Base-by-base conservation (phyloP, 1,140 invertebrate species). In the Piezodorus guildinii region DNA sequence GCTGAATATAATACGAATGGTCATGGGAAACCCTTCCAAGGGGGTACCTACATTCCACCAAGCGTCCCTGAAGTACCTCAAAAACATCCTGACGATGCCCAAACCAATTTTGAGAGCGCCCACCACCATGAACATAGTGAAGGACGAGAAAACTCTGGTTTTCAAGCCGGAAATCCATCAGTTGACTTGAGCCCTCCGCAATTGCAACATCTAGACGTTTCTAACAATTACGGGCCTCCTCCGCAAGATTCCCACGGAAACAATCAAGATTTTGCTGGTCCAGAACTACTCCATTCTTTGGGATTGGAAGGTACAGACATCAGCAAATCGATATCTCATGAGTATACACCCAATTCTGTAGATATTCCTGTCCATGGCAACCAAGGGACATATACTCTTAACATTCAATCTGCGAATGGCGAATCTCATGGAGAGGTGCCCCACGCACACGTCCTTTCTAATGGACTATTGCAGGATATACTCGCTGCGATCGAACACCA, bases 401-500 rank as follows among this genome's bases (percentile, higher is more conserved):
- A 89, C 73, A 88, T 88, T 58, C 86, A 87, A 67, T 74, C 81
- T 3, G 71, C 70, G 16, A 70, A 65, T n/a, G 74, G 76, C 6
- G 70, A 71, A 46, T 64, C 73, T 1, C 30, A 43, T 45, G 72
- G 73, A 1, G 70, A 73, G 0, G 76, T 82, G 34, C 77, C 80
- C 14, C 87, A 90, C 67, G 84, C 87, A 21, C 84, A 88, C 69
- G 78, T 90, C 1, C 71, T 91, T 12, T 88, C 85, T 0, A 82
- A 88, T 70, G 87, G 85, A 9, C 75, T 91, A 0, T 72, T 91
- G 6, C 86, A 90, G 70, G 85, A 87, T 54, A 89, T 91, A 60
- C 72, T 91, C 3, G 79, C 82, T 44, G 85, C 84, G 3, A 86
- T 87, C 44, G 85, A 87, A 70, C 80, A 85, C 63, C 83, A 83